These are phyloP conservation scores for Nysson spinosus DNA, from an alignment of 2,888 invertebrate genomes.

Conservation along the genomic window DNA sequence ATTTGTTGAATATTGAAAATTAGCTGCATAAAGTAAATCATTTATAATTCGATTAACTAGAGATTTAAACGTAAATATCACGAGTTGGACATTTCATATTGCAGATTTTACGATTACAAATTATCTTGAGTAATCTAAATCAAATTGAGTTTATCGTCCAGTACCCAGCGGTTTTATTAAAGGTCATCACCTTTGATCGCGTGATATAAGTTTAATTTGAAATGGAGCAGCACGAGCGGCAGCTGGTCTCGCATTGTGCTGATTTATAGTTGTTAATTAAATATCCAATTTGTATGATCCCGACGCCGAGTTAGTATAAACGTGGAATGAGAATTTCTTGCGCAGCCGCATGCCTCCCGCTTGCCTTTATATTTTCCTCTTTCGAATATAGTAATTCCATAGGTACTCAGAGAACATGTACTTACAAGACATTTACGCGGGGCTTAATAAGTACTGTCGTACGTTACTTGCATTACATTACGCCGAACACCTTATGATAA, in stretches of 20 bases:
- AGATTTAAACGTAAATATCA: too few relatives aligned
- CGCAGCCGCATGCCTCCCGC: constrained; percentile 5
- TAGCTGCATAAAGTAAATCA: too few relatives aligned
- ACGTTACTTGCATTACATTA: constrained; percentile 26
- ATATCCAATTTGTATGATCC: constrained; percentile 62
- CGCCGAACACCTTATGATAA: constrained; percentile 29
- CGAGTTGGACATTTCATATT: too few relatives aligned
- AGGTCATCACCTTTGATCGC: constrained; percentile 23
- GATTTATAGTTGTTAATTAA: constrained; percentile 65
- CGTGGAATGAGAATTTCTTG: constrained; percentile 35
- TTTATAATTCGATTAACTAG: too few relatives aligned
- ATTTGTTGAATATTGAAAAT: too few relatives aligned
- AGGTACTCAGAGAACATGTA: neutral
- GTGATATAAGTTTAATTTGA: constrained; percentile 29
- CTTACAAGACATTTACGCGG: constrained; percentile 9
- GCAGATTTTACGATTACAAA: too few relatives aligned
- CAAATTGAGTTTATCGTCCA: neutral
- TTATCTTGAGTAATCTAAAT: too few relatives aligned
- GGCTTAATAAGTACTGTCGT: constrained; percentile 26
- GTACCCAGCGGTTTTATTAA: neutral
- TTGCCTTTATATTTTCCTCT: constrained; percentile 23
- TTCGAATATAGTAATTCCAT: constrained; percentile 13
- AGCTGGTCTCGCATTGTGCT: constrained; percentile 56
- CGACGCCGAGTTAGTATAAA: constrained; percentile 53
- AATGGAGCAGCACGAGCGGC: constrained; percentile 21